Conservation (phyloP, 2,888 invertebrate species). For the Hedychridium roseum region DNA sequence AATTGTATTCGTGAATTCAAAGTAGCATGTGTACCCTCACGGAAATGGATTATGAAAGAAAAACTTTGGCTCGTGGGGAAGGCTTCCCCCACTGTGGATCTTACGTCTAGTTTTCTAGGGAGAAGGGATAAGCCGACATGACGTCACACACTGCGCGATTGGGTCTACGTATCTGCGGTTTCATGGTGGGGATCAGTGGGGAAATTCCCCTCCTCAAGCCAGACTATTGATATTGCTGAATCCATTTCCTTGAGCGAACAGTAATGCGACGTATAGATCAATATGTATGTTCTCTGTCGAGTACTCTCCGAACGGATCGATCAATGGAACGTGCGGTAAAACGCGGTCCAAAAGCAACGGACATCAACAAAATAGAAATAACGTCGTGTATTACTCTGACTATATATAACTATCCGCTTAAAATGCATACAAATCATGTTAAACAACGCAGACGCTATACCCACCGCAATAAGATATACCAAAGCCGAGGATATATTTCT, state of each 20-base stretch:
- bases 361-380: slow-evolving; percentile 18
- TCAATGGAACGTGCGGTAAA: slow-evolving; percentile 1
- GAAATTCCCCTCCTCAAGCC: no score
- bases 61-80: not conserved
- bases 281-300: slow-evolving; percentile 6
- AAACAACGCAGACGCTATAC: slow-evolving; percentile 42
- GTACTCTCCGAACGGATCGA: slow-evolving; percentile 3
- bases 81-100: no score
- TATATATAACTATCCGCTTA: slow-evolving; percentile 34
- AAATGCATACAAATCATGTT: slow-evolving; percentile 34
- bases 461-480: slow-evolving; percentile 57
- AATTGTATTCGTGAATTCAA: slow-evolving; percentile 39
- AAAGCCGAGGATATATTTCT: slow-evolving; percentile 47
- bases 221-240: no score
- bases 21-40: slow-evolving; percentile 19
- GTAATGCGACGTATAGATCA: slow-evolving; percentile 13
- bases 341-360: no score
- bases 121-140: no score
- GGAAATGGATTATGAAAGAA: slow-evolving; percentile 18
- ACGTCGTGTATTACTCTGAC: slow-evolving; percentile 42
- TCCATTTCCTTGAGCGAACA: no score
- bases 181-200: no score
- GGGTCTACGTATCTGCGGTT: no score
- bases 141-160: no score
- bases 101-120: no score